Base-by-base conservation (phyloP, 1,140 invertebrate genomes). In the Agrypnia vestita region DNA sequence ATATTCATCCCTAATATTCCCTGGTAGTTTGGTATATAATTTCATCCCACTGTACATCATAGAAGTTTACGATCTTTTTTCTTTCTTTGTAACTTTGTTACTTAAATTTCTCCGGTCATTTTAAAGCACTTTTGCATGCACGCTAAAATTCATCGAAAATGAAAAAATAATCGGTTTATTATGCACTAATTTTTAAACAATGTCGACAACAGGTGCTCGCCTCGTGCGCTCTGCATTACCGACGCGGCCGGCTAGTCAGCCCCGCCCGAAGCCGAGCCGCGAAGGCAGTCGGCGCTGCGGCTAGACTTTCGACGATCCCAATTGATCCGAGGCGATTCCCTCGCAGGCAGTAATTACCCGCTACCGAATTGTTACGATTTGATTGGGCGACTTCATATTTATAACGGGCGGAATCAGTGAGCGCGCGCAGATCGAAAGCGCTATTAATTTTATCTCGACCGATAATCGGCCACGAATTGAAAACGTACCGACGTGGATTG, bases 331-430 rank as follows among this genome's bases (percentile, higher is more conserved):
- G 81, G 62, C 74, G 73, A 78, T 83, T 78, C 78, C 79, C 76
- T 78, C 78, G 43, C 69, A 78, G 74, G 35, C 76, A 79, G 67
- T 78, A 80, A 82, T 82, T 82, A 82, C 77, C 62, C 47, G 82
- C 82, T 83, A 83, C 82, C 76, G 82, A 83, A 83, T 83, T 83
- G 82, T 83, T 80, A 83, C 80, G 76, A 76, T 71, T 78, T 74
- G 80, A 81, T 81, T 81, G 76, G 44, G 46, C 35, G 77, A 35
- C 47, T 79, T 79, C 61, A 78, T 53, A 79, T 79, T 79, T 74
- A 73, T 73, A 78, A 74, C 80, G 69, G 80, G 53, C 72, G 56
- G 72, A 67, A 53, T 59, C 51, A 51, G 47, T 67, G 74, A 81
- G 73, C 74, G 80, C 80, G 61, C 71, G 69, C 19, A 76, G 69